Conservation (phyloP, 2,113 vertebrate species). For the Myotis lucifugus region DNA sequence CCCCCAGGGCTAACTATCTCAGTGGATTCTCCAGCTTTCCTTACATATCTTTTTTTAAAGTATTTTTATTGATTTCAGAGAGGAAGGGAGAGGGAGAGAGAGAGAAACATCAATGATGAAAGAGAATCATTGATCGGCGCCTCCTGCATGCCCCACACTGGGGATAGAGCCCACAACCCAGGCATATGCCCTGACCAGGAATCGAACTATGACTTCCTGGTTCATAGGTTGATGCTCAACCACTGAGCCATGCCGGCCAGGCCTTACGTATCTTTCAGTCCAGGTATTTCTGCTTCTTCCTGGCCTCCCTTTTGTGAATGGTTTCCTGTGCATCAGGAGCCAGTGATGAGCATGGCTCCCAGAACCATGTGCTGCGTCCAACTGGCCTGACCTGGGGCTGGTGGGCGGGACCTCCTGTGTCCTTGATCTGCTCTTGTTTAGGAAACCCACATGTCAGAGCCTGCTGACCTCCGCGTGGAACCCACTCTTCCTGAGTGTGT, state of each 20-base stretch:
- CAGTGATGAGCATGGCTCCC: fast-evolving
- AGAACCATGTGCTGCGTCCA: neutral
- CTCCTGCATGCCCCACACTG: no score
- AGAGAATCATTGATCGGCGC: no score
- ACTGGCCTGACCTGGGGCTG: neutral
- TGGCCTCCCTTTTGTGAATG: neutral
- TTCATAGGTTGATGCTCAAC: no score
- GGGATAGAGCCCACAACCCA: no score
- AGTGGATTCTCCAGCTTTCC: neutral
- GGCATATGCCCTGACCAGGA: no score
- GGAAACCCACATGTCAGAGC: neutral
- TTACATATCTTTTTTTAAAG: no score
- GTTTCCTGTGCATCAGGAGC: neutral
- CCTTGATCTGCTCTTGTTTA: neutral
- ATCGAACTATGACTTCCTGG: no score
- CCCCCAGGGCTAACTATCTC: neutral
- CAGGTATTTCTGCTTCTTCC: neutral
- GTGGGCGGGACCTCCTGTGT: neutral
- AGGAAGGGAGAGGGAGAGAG: no score
- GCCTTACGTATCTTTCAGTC: neutral
- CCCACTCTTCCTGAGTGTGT: neutral
- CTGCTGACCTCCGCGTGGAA: neutral
- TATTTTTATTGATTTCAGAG: no score
- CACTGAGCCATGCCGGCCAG: no score
- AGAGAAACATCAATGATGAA: no score